phyloP scores from a whole-genome alignment of 2,888 invertebrate species.

The Tipula unca region DNA sequence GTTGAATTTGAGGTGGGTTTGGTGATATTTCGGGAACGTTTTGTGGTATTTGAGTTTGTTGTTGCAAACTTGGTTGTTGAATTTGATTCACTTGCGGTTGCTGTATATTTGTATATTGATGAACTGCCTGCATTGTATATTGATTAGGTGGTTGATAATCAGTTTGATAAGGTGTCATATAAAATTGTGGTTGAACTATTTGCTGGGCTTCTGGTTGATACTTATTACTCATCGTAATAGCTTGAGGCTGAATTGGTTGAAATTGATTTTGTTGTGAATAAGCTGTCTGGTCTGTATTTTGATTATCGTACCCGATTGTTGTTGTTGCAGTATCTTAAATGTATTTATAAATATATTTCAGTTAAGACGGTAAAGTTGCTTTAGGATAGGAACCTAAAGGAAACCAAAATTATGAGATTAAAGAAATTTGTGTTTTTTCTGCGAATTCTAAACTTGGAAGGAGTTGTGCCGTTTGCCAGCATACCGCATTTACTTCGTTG shows the following conservation, averaged over 20 bases:
- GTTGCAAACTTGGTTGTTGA: conserved; percentile 19
- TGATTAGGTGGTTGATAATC: not conserved
- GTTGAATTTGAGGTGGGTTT: not conserved
- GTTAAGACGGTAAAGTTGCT: too few species aligned
- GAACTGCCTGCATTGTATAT: not conserved
- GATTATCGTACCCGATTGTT: not conserved
- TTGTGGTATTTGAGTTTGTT: conserved; percentile 20
- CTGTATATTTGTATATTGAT: conserved; percentile 16
- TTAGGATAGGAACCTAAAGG: too few species aligned
- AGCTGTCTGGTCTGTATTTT: not conserved
- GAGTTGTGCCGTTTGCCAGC: too few species aligned
- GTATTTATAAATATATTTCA: too few species aligned
- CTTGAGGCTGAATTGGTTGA: conserved; percentile 18
- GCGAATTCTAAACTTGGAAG: too few species aligned
- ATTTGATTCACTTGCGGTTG: not conserved
- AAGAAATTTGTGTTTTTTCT: too few species aligned
- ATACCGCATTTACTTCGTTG: too few species aligned
- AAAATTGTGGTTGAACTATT: not conserved
- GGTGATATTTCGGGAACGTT: not conserved
- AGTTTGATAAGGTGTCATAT: not conserved
- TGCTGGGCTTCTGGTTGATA: not conserved
- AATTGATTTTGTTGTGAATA: not conserved
- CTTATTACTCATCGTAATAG: conserved; percentile 16
- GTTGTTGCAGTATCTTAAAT: not conserved
- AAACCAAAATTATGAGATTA: too few species aligned